Evolutionary conservation across 2,888 invertebrate species (phyloP).

Genomic region (Orthosia gothica): DNA sequence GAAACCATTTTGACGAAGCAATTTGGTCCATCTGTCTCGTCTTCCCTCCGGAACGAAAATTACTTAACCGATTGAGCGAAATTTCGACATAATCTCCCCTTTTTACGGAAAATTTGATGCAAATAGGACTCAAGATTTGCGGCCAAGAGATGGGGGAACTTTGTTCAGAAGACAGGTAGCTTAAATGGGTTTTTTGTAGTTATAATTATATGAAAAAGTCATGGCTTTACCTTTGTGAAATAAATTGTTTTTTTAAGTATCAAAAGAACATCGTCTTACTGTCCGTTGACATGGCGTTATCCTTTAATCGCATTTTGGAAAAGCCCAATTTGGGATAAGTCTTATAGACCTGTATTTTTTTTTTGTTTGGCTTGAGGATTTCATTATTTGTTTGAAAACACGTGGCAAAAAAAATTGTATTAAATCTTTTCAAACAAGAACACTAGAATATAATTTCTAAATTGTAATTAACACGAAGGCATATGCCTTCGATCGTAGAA

Average conservation of each 20-base stretch:
- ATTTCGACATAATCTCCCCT: conserved; percentile 53
- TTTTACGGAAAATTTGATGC: conserved; percentile 56
- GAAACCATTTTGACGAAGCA: conserved; percentile 45
- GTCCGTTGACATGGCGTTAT: no score
- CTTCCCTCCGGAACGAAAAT: conserved; percentile 39
- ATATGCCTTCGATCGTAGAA: no score
- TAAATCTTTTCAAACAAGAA: neutral
- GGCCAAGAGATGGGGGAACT: conserved; percentile 19
- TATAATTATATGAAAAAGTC: conserved; percentile 15
- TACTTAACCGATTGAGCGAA: conserved; percentile 46
- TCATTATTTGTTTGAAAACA: neutral
- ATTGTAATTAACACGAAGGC: neutral
- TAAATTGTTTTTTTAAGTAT: conserved; percentile 9
- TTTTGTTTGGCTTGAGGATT: no score
- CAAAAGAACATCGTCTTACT: no score
- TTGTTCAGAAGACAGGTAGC: conserved; percentile 44
- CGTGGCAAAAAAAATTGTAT: neutral
- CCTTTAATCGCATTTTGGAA: no score
- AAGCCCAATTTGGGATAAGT: no score
- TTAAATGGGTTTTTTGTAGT: conserved; percentile 33
- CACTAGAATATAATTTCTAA: neutral
- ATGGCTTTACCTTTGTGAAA: neutral
- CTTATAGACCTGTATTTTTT: no score
- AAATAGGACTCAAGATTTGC: conserved; percentile 53
- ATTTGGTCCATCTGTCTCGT: conserved; percentile 60